Evolutionary conservation across 37 sponge, comb jelly and placozoan genomes (phyloP).

Genomic region (Bolinopsis microptera): DNA sequence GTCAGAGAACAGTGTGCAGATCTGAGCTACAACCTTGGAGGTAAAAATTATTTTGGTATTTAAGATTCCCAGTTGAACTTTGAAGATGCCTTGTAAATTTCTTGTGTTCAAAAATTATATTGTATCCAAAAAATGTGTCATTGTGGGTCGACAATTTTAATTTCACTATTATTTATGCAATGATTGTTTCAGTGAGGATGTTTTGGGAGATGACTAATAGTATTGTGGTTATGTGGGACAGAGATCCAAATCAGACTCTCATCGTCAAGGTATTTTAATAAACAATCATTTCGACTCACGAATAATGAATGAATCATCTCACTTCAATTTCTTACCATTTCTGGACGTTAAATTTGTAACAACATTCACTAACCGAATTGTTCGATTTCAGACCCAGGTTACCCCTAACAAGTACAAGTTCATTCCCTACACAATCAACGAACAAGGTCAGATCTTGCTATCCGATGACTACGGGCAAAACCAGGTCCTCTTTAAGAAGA

Average conservation of each 20-base stretch:
- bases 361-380: no score
- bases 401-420: slow-evolving; percentile 64
- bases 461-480: slow-evolving; percentile 56
- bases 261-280: slow-evolving; percentile 45
- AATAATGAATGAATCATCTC: no score
- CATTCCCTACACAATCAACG: slow-evolving; percentile 50
- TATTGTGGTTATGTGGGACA: slow-evolving; percentile 56
- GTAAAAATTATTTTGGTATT: background rate
- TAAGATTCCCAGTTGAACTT: no score
- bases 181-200: slow-evolving; percentile 64
- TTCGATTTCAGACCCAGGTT: slow-evolving; percentile 46
- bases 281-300: no score
- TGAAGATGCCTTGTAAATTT: no score
- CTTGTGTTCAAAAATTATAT: no score
- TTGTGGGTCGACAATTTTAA: no score
- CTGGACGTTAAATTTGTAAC: no score
- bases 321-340: no score
- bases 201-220: slow-evolving; percentile 59
- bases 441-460: slow-evolving; percentile 1
- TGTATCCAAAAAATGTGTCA: no score
- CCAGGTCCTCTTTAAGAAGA: slow-evolving; percentile 57
- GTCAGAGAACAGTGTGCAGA: slow-evolving; percentile 50
- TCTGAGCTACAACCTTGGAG: slow-evolving; percentile 50
- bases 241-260: slow-evolving; percentile 56
- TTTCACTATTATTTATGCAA: no score